Conservation (phyloP, 2,797 vertebrate genomes). For the Pipistrellus nathusii region DNA sequence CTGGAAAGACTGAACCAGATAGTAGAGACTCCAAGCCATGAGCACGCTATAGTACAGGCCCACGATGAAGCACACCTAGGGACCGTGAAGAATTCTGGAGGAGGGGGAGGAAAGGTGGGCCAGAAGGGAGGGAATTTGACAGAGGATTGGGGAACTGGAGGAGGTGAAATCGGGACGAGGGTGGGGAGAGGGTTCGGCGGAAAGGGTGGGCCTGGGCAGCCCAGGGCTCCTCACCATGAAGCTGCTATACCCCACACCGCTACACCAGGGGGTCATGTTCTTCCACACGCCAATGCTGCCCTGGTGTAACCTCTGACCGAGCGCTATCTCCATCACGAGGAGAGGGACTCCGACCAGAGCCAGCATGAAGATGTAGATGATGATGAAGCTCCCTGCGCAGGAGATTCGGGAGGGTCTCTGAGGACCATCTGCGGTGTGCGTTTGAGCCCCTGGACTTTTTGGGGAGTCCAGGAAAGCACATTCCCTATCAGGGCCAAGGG, state of each 20-base stretch:
- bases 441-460: background rate
- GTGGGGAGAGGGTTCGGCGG: background rate
- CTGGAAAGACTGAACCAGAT: conserved; percentile 91
- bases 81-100: conserved; percentile 1
- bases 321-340: conserved; percentile 94
- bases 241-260: conserved; percentile 93
- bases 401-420: background rate
- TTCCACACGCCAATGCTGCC: conserved; percentile 89
- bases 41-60: conserved; percentile 93
- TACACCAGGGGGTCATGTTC: conserved; percentile 91
- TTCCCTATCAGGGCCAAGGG: background rate
- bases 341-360: conserved; percentile 91
- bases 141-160: background rate
- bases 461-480: background rate
- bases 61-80: conserved; percentile 92
- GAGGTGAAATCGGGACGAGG: background rate
- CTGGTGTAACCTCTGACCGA: conserved; percentile 90
- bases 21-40: conserved; percentile 93
- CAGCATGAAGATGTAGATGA: conserved; percentile 91
- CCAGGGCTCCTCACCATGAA: conserved; percentile 88
- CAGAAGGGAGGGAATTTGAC: background rate
- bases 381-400: conserved; percentile 90
- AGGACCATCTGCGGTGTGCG: background rate
- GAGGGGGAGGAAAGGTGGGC: background rate
- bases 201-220: background rate